Evolutionary conservation across 2,113 vertebrate genomes (phyloP).

Genomic region (Arizona elegans): DNA sequence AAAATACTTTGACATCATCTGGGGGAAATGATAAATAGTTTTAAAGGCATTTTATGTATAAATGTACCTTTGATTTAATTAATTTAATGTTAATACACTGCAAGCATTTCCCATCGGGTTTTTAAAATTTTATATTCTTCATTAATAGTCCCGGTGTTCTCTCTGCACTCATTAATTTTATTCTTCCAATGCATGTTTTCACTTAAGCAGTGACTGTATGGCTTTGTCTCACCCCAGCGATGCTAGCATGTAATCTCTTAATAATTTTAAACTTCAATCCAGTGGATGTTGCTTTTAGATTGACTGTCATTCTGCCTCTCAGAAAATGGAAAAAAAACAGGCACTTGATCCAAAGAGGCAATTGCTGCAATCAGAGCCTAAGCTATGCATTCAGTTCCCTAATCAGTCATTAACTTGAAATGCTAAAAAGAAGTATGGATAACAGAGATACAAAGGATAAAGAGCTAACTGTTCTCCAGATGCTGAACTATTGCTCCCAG

Average conservation of each 20-base stretch:
- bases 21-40: constrained; percentile 44
- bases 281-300: not conserved
- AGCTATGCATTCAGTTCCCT: not conserved
- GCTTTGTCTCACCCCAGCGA: not conserved
- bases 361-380: not conserved
- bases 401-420: not conserved
- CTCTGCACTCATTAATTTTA: constrained; percentile 63
- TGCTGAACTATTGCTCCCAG: not conserved
- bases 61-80: constrained; percentile 50
- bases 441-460: not conserved
- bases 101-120: constrained; percentile 57
- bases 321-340: not conserved
- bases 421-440: not conserved
- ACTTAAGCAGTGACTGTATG: constrained; percentile 27
- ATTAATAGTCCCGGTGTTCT: constrained; percentile 58
- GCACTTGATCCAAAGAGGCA: not conserved
- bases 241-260: not conserved
- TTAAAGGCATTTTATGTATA: constrained; percentile 23
- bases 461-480: not conserved
- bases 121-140: constrained; percentile 62
- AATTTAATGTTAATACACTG: constrained; percentile 55
- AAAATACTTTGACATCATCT: not conserved
- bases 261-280: not conserved
- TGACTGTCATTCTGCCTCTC: not conserved
- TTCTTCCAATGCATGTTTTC: constrained; percentile 43